Conservation (phyloP, 2,888 invertebrate genomes). For the Chaitophorus viminalis region DNA sequence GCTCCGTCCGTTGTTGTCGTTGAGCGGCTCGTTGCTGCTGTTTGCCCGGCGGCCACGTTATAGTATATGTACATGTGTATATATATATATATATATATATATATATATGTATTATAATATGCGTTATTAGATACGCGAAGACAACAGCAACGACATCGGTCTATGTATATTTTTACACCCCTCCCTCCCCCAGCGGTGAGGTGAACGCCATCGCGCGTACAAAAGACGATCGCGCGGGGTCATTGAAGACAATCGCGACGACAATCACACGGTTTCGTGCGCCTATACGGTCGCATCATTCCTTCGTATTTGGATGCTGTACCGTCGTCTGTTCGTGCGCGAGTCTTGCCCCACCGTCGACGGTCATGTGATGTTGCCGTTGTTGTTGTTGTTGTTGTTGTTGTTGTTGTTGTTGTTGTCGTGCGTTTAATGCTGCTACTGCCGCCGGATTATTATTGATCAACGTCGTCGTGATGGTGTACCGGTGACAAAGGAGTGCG, state of each 20-base stretch:
- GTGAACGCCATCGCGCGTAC: slow-evolving; percentile 40
- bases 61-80: too few species aligned
- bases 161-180: not conserved
- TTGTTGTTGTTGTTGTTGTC: not conserved
- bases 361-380: not conserved
- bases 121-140: not conserved
- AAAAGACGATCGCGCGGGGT: not conserved
- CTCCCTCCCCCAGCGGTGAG: not conserved
- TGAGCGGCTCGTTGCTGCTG: too few species aligned
- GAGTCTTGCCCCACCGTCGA: too few species aligned
- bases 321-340: not conserved
- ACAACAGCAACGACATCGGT: not conserved
- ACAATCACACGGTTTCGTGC: not conserved
- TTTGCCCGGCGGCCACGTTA: too few species aligned
- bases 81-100: too few species aligned
- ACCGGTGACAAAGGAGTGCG: not conserved
- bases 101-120: too few species aligned
- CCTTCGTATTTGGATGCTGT: not conserved
- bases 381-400: not conserved
- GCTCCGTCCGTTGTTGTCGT: slow-evolving; percentile 13
- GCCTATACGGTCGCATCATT: not conserved
- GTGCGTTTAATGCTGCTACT: not conserved
- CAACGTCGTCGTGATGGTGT: slow-evolving; percentile 28
- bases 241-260: not conserved
- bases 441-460: slow-evolving; percentile 40